phyloP scores from a whole-genome alignment of 2,113 vertebrate genomes.

The Cyphomyrus discorhynchus region DNA sequence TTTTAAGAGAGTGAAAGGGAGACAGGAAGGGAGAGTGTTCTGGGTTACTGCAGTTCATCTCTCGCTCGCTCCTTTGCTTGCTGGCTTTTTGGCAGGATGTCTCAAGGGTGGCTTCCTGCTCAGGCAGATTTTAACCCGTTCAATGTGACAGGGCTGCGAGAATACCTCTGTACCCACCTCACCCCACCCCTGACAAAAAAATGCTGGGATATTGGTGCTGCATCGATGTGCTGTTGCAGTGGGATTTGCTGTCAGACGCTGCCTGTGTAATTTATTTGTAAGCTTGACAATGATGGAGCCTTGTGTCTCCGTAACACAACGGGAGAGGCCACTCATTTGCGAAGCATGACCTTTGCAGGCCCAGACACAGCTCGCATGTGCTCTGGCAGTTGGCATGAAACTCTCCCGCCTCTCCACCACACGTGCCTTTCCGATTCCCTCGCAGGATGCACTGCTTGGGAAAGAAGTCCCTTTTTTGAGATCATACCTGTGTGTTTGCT shows the following conservation, averaged over 20 bases:
- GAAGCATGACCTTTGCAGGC: background rate
- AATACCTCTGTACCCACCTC: background rate
- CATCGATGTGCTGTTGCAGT: background rate
- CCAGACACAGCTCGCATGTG: background rate
- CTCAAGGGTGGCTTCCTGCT: conserved; percentile 38
- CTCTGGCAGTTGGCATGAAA: background rate
- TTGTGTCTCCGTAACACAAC: background rate
- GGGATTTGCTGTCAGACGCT: background rate
- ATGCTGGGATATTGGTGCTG: background rate
- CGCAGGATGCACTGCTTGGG: background rate
- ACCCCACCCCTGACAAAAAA: background rate
- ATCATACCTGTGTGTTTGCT: background rate
- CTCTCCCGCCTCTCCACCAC: background rate
- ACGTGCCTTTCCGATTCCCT: background rate
- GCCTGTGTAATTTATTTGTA: background rate
- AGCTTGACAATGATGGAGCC: background rate
- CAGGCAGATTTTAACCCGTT: conserved; percentile 48
- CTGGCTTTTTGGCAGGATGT: conserved; percentile 33
- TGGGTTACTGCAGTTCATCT: conserved; percentile 53
- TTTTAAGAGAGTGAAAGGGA: background rate
- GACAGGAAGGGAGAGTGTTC: background rate
- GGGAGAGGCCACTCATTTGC: background rate
- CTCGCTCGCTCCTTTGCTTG: conserved; percentile 9
- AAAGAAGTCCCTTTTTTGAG: conserved; percentile 12
- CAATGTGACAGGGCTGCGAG: conserved; percentile 20